Base-by-base conservation (phyloP, 2,888 invertebrate genomes). In the Bellardia pandia region DNA sequence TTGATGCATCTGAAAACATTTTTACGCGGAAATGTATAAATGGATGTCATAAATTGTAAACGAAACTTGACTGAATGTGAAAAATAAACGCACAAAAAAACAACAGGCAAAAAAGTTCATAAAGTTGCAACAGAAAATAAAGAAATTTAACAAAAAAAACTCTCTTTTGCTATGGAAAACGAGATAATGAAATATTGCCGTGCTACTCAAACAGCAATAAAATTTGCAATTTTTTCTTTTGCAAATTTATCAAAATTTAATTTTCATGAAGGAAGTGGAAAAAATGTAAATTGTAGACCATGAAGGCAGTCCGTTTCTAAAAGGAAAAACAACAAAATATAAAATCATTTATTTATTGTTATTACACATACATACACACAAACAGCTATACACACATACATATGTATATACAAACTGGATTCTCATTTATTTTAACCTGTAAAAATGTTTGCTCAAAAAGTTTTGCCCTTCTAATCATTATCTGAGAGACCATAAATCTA, bases 391-490 rank as follows among this genome's bases (percentile, higher is more conserved):
- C 53, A 51, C 1, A 53, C 7, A 37, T n/a, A 13, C 64, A 37
- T 0, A 37, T n/a, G n/a, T n/a, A n/a, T 1, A 69, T 40, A 42
- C n/a, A 40, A 42, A 40, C 48, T 45, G 64, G 81, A 74, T 75
- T 78, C 75, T 81, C 81, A 87, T 87, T 87, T 87, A 87, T 85
- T 87, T 85, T 81, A 87, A 85, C 81, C 81, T 85, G 87, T 71
- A 81, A 81, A 60, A 71, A 30, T 74, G 74, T 77, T 71, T 62
- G 6, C 37, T 53, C 64, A 75, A 79, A 77, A 84, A 86, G 72
- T 85, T 87, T 85, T 85, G 85, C 81, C 81, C 87, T 85, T 87
- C 87, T 87, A 87, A 87, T 87, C 87, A 87, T 85, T 87, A 87
- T 87, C 87, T 87, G 68, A 78, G 74, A 87, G 81, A 85, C 87